Evolutionary conservation across 2,113 vertebrate species (phyloP), one percentile per base, ranked within the genome.

Genomic region (Nasalis larvatus): DNA sequence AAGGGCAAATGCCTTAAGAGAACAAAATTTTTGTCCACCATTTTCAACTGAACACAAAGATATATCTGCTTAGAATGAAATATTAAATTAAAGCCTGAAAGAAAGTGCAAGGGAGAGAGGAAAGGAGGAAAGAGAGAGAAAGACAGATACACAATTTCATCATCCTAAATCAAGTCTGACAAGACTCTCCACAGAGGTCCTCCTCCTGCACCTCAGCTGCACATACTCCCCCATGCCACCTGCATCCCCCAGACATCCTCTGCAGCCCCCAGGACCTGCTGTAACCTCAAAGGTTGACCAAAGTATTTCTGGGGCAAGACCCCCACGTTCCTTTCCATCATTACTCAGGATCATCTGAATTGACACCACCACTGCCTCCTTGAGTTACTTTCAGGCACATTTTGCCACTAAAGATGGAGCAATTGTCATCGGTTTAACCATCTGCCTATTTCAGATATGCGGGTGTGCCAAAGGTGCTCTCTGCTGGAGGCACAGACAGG

Each of bases 1-100:
- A 98, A 99, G 98, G 98, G 97, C 98, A 98, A 98, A 98, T 97
- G 97, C 94, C 92, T 3, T 97, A 98, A 98, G 91, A 97, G 81
- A 87, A 58, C 49, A 73, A 92, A 54, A 88, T 88, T 68, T 89
- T 86, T 95, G 86, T 37, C 32, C 25, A 74, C 30, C 32, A 69
- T 82, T 81, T 94, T 91, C 84, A 68, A 78, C 6, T 85, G 77
- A 85, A 95, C 8, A 74, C 32, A 83, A 91, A 96, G 71, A 80
- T 69, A n/a, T 25, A 76, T 77, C 91, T 97, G 60, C 68, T 96
- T 63, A 86, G 35, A 94, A 69, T 69, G 42, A 95, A 86, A 95
- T 30, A 54, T 66, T 78, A 95, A 96, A 60, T 88, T 78, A 95
- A 96, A 97, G 32, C 54, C n/a, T 37, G 25, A 49, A 74, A 12